Evolutionary conservation across 1,140 invertebrate species (phyloP).

Genomic region (Heliconius nattereri): DNA sequence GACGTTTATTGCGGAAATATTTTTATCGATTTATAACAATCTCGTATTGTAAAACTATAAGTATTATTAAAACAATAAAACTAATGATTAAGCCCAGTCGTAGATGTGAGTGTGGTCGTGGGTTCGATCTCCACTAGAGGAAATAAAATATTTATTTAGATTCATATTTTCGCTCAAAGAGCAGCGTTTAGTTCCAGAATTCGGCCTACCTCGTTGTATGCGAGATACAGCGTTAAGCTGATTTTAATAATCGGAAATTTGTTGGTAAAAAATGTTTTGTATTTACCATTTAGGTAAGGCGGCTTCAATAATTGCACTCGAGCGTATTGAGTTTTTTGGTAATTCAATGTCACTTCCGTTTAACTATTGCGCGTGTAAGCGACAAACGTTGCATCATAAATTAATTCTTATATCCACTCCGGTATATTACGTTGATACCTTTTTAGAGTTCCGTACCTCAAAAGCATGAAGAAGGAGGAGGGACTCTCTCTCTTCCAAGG

Average conservation of each 20-base stretch:
- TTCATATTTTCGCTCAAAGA: too few species aligned
- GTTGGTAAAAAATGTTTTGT: not conserved
- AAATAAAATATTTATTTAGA: too few species aligned
- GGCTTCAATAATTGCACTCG: not conserved
- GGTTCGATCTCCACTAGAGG: too few species aligned
- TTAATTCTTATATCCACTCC: not conserved
- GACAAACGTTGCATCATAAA: slow-evolving; percentile 11
- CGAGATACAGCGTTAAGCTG: too few species aligned
- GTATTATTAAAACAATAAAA: too few species aligned
- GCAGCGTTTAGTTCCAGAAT: too few species aligned
- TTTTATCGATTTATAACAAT: slow-evolving; percentile 51
- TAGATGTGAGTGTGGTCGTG: too few species aligned
- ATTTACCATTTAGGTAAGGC: not conserved
- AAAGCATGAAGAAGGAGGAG: too few species aligned
- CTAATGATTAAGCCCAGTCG: too few species aligned
- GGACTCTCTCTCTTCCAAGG: too few species aligned
- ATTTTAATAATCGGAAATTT: not conserved
- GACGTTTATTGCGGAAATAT: slow-evolving; percentile 66
- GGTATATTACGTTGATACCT: not conserved
- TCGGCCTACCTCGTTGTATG: too few species aligned
- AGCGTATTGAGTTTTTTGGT: slow-evolving; percentile 10
- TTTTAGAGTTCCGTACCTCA: too few species aligned
- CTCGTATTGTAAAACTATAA: slow-evolving; percentile 21
- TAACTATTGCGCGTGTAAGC: slow-evolving; percentile 3
- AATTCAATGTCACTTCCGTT: slow-evolving; percentile 9